These are phyloP conservation scores for Penaeus japonicus DNA, from an alignment of 1,140 invertebrate species.

Conservation along the genomic window DNA sequence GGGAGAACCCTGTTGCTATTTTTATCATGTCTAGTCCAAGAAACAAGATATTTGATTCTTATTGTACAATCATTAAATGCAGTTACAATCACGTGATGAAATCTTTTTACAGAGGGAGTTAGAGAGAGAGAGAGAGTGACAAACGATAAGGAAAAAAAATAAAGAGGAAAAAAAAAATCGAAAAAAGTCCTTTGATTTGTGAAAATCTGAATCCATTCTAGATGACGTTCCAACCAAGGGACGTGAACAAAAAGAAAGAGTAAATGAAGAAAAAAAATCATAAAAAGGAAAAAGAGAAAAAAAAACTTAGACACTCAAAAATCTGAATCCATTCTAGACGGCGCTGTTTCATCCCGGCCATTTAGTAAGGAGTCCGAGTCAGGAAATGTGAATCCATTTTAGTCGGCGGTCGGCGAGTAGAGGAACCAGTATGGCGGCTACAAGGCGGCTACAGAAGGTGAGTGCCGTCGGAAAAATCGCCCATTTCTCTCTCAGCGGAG, in stretches of 20 bases:
- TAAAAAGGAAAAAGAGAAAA: neutral
- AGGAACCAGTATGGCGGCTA: conserved; percentile 50
- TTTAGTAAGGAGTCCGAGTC: no score
- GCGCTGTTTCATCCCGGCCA: neutral
- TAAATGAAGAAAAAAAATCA: neutral
- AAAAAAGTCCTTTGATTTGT: no score
- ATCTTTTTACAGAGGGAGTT: no score
- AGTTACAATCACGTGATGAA: no score
- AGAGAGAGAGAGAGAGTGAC: no score
- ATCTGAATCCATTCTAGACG: neutral
- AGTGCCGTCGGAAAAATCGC: neutral
- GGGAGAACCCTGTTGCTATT: no score
- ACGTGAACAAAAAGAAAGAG: neutral
- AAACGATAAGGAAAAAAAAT: no score
- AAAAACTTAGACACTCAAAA: neutral
- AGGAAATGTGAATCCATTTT: neutral
- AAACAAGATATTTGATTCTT: no score
- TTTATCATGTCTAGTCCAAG: no score
- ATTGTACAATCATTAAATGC: no score
- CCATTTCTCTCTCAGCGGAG: neutral
- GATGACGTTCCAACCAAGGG: neutral
- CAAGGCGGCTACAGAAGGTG: conserved; percentile 47
- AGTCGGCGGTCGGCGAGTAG: neutral
- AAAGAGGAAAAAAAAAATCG: no score
- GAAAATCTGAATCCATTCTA: no score